phyloP scores from a whole-genome alignment of 1,140 invertebrate species.

The Cotesia vestalis region DNA sequence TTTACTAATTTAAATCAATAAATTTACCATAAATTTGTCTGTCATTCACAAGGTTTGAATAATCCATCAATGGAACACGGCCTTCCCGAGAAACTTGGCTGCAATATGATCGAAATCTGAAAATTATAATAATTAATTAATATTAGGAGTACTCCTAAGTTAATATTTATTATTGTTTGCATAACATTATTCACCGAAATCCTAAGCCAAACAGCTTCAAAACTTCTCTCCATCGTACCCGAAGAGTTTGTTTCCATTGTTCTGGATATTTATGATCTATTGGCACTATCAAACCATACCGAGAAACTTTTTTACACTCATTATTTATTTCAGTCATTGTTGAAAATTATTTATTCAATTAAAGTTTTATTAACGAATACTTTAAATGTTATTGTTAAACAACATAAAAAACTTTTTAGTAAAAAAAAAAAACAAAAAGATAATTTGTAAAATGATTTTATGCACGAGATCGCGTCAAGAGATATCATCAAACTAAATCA shows the following conservation, averaged over 20 bases:
- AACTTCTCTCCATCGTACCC: conserved; percentile 73
- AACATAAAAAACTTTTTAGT: too few species aligned
- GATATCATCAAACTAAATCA: too few species aligned
- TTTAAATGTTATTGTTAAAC: neutral
- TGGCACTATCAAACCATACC: conserved; percentile 74
- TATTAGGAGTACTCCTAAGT: neutral
- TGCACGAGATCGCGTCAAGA: too few species aligned
- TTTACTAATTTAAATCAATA: conserved; percentile 18
- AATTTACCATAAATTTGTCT: conserved; percentile 79
- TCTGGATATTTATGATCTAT: conserved; percentile 80
- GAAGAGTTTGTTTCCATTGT: conserved; percentile 73
- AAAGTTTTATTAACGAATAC: neutral
- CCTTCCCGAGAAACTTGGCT: conserved; percentile 68
- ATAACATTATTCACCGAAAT: conserved; percentile 62
- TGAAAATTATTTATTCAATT: neutral
- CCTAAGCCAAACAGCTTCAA: conserved; percentile 70
- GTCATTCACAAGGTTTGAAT: conserved; percentile 69
- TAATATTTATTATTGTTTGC: conserved; percentile 21
- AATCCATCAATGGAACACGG: conserved; percentile 76
- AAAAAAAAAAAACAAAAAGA: too few species aligned
- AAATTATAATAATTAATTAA: conserved; percentile 33
- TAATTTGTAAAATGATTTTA: too few species aligned
- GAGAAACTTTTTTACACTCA: conserved; percentile 52
- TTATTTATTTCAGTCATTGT: neutral
- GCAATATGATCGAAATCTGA: conserved; percentile 76